These are phyloP conservation scores for Chloropsis cyanopogon DNA, from an alignment of 2,113 vertebrate species.

Conservation along the genomic window DNA sequence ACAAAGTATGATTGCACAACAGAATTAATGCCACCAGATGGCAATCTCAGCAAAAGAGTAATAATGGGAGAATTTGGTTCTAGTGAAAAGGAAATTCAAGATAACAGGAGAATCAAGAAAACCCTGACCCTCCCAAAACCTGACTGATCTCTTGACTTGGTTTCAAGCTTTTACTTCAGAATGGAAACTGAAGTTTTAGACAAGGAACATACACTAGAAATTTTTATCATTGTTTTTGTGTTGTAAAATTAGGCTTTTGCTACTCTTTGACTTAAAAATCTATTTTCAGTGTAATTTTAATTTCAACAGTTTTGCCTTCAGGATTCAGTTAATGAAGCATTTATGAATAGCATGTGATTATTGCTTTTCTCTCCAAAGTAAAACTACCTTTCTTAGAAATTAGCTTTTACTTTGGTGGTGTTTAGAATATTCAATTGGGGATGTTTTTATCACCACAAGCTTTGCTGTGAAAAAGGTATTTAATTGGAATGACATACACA, in stretches of 20 bases:
- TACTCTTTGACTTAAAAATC: not conserved
- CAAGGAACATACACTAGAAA: not conserved
- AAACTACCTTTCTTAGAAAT: not conserved
- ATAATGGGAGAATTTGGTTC: not conserved
- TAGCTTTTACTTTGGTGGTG: not conserved
- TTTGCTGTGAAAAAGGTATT: not conserved
- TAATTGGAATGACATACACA: not conserved
- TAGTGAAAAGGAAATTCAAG: not conserved
- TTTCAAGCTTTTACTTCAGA: not conserved
- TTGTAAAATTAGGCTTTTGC: not conserved
- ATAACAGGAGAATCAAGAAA: not conserved
- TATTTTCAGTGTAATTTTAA: not conserved
- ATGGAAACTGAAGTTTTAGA: not conserved
- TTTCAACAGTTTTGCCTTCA: not conserved
- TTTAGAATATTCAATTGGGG: not conserved
- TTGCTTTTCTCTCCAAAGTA: not conserved
- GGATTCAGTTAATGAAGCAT: not conserved
- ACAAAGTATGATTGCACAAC: not conserved
- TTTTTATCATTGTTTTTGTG: not conserved
- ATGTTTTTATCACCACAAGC: not conserved
- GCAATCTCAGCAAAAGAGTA: constrained; percentile 63
- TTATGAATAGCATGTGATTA: not conserved
- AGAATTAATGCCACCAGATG: constrained; percentile 66
- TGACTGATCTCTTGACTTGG: not conserved
- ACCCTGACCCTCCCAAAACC: not conserved